Percentiles rank a stretch among this genome's conserved stretches.
phyloP scores from a whole-genome alignment of 2,113 vertebrate genomes.

The Henicopernis longicauda region DNA sequence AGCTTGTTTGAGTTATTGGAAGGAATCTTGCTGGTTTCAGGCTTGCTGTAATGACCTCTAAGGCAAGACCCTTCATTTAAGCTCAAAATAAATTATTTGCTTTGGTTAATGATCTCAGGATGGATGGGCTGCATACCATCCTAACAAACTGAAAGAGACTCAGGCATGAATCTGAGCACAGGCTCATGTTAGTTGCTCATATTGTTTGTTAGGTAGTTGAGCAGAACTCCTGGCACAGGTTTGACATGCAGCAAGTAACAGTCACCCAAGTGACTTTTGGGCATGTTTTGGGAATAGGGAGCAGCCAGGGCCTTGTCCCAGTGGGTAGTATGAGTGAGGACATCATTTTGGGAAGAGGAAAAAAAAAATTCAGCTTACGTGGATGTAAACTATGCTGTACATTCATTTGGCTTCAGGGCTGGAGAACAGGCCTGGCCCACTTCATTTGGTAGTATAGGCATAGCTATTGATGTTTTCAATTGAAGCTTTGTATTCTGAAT shows the following conservation, averaged over 20 bases:
- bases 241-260: background rate
- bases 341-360: background rate
- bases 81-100: background rate
- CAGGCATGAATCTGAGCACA: background rate
- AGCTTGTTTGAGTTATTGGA: background rate
- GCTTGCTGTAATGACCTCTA: background rate
- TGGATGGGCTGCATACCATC: background rate
- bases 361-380: background rate
- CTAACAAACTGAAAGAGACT: background rate
- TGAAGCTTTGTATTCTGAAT: background rate
- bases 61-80: background rate
- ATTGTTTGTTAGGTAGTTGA: background rate
- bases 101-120: background rate
- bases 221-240: background rate
- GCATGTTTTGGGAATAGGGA: background rate
- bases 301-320: background rate
- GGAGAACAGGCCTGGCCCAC: background rate
- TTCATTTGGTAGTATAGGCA: background rate
- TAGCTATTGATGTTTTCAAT: background rate
- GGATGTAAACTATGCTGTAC: background rate
- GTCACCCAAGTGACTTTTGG: background rate
- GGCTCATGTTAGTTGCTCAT: accelerated
- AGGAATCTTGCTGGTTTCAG: background rate
- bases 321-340: background rate
- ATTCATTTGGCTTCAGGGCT: background rate